phyloP scores from a whole-genome alignment of 2,113 vertebrate genomes.

The Cochlearius cochlearius region DNA sequence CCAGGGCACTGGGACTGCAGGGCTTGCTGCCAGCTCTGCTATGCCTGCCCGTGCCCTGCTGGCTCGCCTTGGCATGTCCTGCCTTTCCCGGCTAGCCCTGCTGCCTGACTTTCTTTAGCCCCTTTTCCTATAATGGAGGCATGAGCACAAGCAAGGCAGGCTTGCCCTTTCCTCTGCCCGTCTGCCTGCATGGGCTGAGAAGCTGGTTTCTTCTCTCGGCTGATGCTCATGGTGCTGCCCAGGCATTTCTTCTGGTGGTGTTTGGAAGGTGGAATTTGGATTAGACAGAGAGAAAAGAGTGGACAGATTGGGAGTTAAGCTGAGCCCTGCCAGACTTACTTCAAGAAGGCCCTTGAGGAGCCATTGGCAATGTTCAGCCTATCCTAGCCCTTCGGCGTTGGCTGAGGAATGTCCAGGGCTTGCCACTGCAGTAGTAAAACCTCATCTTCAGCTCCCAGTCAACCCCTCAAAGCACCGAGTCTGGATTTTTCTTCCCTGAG shows the following conservation, averaged over 20 bases:
- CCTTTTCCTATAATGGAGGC: background rate
- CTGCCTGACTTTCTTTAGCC: background rate
- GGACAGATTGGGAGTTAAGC: slow-evolving; percentile 8
- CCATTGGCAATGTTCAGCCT: background rate
- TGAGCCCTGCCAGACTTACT: slow-evolving; percentile 29
- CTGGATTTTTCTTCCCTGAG: background rate
- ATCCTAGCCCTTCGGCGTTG: background rate
- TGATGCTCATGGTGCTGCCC: background rate
- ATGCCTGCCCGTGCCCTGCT: accelerated
- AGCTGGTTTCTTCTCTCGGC: background rate
- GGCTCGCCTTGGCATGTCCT: background rate
- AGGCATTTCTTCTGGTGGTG: background rate
- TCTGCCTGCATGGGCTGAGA: background rate
- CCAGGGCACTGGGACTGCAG: background rate
- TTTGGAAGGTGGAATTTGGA: background rate
- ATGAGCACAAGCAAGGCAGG: background rate
- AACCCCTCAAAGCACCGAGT: background rate
- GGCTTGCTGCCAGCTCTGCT: background rate
- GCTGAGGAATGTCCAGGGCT: background rate
- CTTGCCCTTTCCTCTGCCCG: background rate
- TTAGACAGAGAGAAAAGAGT: background rate
- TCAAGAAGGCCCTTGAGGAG: background rate
- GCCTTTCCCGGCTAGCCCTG: background rate
- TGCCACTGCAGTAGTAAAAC: background rate
- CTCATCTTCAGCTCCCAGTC: background rate